These are phyloP conservation scores for Cepaea nemoralis DNA, from an alignment of 1,140 invertebrate species.

Conservation along the genomic window DNA sequence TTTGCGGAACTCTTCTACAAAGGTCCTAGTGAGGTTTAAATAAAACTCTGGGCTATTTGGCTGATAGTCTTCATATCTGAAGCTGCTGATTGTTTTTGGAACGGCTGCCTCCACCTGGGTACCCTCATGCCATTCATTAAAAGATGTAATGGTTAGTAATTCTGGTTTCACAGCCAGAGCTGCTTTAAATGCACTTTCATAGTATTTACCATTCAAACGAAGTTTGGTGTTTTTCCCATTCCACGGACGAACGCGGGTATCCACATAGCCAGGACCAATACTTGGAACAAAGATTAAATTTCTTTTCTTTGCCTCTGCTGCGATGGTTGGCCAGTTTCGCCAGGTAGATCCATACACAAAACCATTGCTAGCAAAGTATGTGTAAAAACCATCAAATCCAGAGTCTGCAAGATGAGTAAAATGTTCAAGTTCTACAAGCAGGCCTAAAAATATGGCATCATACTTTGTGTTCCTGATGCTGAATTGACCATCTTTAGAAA, in stretches of 20 bases:
- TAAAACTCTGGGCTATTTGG: slow-evolving; percentile 65
- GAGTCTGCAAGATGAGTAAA: slow-evolving; percentile 58
- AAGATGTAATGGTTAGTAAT: slow-evolving; percentile 73
- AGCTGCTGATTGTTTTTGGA: slow-evolving; percentile 56
- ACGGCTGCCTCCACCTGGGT: slow-evolving; percentile 74
- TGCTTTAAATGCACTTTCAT: slow-evolving; percentile 66
- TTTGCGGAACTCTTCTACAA: slow-evolving; percentile 48
- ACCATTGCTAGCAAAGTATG: slow-evolving; percentile 74
- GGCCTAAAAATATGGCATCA: slow-evolving; percentile 73
- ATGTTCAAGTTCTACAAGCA: slow-evolving; percentile 70
- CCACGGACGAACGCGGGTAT: slow-evolving; percentile 73
- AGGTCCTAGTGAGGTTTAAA: slow-evolving; percentile 62
- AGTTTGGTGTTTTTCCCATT: slow-evolving; percentile 70
- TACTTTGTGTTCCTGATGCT: slow-evolving; percentile 70
- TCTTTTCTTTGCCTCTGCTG: slow-evolving; percentile 63
- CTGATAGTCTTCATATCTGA: slow-evolving; percentile 68
- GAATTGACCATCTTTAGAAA: slow-evolving; percentile 57
- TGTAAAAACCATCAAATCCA: slow-evolving; percentile 75
- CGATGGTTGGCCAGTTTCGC: slow-evolving; percentile 71
- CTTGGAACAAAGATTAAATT: slow-evolving; percentile 73
- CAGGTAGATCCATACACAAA: slow-evolving; percentile 73
- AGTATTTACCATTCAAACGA: slow-evolving; percentile 72
- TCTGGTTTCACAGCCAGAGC: slow-evolving; percentile 65
- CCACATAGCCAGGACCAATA: slow-evolving; percentile 74
- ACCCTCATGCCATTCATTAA: slow-evolving; percentile 76